Evolutionary conservation across 2,113 vertebrate species (phyloP), one percentile per base, ranked within the genome.

Genomic region (Epinephelus cyanopodus): DNA sequence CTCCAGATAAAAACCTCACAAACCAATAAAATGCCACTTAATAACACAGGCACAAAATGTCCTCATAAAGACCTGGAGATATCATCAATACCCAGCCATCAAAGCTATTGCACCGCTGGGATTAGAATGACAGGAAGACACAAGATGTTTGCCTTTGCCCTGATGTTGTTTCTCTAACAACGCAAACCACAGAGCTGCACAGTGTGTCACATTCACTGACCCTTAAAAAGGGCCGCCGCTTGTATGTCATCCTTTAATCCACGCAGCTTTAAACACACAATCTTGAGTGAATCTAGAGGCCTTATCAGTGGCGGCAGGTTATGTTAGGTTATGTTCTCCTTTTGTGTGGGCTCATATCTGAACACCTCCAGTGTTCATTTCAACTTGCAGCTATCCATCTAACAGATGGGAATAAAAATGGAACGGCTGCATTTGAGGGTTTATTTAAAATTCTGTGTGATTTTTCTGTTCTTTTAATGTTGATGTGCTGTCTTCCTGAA

Each of bases 11-110:
- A 66, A 84, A 68, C 3, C 27, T 56, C 37, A 58, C 23, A 54
- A 67, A 64, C 72, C 79, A 82, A 85, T 79, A 84, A 92, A 92
- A 87, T 61, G 18, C 69, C 84, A 90, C 77, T 89, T 87, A 83
- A 91, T 88, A 88, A 89, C 53, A 64, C 45, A 57, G 71, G 60
- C 66, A 62, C 45, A 76, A 15, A 84, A 66, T 58, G 82, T 79
- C 69, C 81, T 78, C 70, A 77, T 79, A 84, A 87, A 90, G 61
- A 76, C 48, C 67, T 39, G 0, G 25, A 85, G 79, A 88, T 85
- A 79, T 77, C 65, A 78, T 88, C 89, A 83, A 81, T 85, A 79
- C 27, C 23, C 25, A 65, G 33, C 74, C 73, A 70, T 83, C 85
- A 76, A 56, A 57, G 60, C 81, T 83, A 89, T 85, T 75, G 77